Percentiles rank a stretch among this genome's conserved stretches.
Evolutionary conservation across 2,797 vertebrate species (phyloP).

Genomic region (Anniella stebbinsi): DNA sequence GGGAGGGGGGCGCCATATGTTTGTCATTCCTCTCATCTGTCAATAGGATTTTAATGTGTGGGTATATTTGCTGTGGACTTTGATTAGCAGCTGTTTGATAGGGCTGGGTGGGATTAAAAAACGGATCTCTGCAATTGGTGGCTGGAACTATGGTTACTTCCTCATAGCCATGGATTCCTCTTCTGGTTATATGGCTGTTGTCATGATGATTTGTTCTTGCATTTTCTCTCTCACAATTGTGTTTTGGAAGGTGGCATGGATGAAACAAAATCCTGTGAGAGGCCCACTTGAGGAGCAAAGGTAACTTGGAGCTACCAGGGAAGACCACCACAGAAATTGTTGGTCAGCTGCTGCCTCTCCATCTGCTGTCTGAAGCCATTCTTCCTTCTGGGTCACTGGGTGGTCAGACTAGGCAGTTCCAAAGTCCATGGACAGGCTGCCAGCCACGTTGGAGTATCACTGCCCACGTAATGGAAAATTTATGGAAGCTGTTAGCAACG

Average conservation of each 20-base stretch:
- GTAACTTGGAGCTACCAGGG: background rate
- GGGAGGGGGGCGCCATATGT: too few relatives aligned
- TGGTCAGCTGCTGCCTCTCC: background rate
- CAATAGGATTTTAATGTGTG: background rate
- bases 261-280: background rate
- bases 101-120: background rate
- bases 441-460: background rate
- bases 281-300: background rate
- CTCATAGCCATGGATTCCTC: background rate
- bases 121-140: background rate
- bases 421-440: background rate
- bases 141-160: background rate
- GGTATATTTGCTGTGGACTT: background rate
- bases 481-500: background rate
- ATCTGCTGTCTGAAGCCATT: background rate
- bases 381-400: background rate
- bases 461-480: background rate
- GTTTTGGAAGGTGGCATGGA: background rate
- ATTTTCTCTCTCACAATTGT: background rate
- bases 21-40: background rate
- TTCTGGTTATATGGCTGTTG: background rate
- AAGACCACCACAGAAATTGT: background rate
- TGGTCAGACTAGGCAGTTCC: background rate
- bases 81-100: background rate
- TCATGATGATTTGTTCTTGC: background rate